Percentiles rank a stretch among this genome's conserved stretches.
Conservation (phyloP, 1,140 invertebrate species). For the Chymomyza costata region DNA sequence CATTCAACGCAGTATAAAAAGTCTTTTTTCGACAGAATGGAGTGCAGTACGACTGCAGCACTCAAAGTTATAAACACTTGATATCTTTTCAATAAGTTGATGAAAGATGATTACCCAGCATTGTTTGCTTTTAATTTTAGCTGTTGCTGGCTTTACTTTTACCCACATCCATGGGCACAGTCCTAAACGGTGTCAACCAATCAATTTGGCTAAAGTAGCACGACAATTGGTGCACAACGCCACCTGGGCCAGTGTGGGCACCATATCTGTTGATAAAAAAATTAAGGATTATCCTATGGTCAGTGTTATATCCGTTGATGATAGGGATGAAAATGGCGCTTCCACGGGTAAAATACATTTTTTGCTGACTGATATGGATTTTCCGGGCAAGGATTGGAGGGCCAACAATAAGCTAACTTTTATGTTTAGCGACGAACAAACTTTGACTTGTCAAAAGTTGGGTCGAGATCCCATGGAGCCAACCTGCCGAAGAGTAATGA, state of each 20-base stretch:
- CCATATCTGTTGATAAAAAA: conserved; percentile 79
- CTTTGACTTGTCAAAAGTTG: conserved; percentile 79
- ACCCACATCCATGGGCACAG: conserved; percentile 3
- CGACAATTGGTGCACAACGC: conserved; percentile 69
- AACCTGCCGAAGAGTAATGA: conserved; percentile 82
- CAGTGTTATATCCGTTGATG: conserved; percentile 83
- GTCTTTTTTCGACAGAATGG: too few relatives aligned
- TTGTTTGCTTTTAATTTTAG: not conserved
- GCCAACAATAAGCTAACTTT: conserved; percentile 79
- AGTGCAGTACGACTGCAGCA: too few relatives aligned
- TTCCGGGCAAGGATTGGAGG: conserved; percentile 80
- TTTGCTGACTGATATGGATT: conserved; percentile 84
- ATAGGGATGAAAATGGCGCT: conserved; percentile 78
- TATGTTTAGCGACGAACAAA: conserved; percentile 81
- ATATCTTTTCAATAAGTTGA: too few relatives aligned
- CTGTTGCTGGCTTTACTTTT: not conserved
- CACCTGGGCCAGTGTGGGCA: conserved; percentile 85
- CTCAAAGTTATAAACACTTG: too few relatives aligned
- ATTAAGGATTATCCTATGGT: conserved; percentile 82
- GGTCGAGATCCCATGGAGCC: conserved; percentile 86
- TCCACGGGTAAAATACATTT: conserved; percentile 86
- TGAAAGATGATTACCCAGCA: too few relatives aligned
- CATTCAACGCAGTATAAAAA: too few relatives aligned
- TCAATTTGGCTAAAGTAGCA: conserved; percentile 57
- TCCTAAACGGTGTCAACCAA: conserved; percentile 10